Evolutionary conservation across 2,113 vertebrate genomes (phyloP), one percentile per base, ranked within the genome.

Genomic region (Platichthys stellatus): DNA sequence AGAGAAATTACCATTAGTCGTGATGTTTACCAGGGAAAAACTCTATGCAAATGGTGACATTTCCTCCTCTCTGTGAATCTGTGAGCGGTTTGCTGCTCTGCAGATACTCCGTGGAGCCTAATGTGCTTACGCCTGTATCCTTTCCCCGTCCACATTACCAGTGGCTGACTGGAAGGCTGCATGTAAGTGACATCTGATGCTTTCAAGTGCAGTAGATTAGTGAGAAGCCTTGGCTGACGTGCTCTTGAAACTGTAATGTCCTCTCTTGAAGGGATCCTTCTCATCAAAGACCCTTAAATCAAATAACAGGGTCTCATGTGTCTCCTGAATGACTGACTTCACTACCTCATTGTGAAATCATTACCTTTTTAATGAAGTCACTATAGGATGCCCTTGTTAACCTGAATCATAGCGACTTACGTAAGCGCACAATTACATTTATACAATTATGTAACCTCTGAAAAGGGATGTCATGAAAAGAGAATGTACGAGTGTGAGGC

Each of bases 21-120:
- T 67, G 75, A 63, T 89, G 76, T 88, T 86, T 84, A 80, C 86
- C 60, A 53, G 54, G 17, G 74, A 77, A 75, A 79, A 83, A 74
- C 73, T 76, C n/a, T 77, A 89, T 86, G 84, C 83, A 89, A 93
- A 91, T 83, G 63, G 70, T 83, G 89, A 83, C 89, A 91, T 87
- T 87, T 90, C 74, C 69, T 53, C 69, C 67, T 79, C 62, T 63
- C 26, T 17, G 62, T 74, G 73, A 73, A 74, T 81, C 68, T 17
- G 14, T 54, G 72, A 86, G 78, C 69, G 51, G 85, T 69, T 82
- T 35, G 3, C 61, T 59, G 78, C 82, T 71, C 66, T 72, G 75
- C 80, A 80, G 69, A 85, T 70, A 69, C 64, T 69, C 51, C 23
- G 53, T 72, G 76, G 63, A 65, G 72, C 74, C 61, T 83, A 84